phyloP scores from a whole-genome alignment of 2,113 vertebrate species.

The Nipponia nippon region DNA sequence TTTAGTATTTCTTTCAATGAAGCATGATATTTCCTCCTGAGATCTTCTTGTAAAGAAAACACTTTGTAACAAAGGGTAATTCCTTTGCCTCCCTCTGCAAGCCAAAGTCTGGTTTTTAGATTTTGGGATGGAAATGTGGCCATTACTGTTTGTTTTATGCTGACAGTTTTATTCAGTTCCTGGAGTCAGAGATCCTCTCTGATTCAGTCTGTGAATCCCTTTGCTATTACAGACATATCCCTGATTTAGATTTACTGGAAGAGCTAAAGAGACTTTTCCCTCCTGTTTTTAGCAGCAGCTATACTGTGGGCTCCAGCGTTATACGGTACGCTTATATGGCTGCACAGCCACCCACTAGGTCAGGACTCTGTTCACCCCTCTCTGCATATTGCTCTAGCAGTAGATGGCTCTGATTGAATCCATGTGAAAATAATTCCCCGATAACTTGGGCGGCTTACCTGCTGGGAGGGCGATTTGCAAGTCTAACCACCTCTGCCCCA shows the following conservation, averaged over 20 bases:
- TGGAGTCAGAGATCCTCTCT: not conserved
- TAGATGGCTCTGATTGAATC: not conserved
- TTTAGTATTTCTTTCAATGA: not conserved
- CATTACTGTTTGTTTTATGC: not conserved
- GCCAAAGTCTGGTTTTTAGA: not conserved
- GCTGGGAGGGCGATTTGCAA: not conserved
- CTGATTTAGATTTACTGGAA: not conserved
- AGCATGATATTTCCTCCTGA: not conserved
- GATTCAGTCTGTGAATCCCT: not conserved
- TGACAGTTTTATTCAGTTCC: not conserved
- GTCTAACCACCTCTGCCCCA: not conserved
- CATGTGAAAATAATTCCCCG: not conserved
- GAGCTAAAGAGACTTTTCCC: not conserved
- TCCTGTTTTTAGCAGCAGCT: not conserved
- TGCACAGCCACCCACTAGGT: not conserved
- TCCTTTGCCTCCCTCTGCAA: not conserved
- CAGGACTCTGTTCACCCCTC: not conserved
- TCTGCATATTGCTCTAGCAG: not conserved
- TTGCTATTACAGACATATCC: not conserved
- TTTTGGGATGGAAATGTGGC: not conserved
- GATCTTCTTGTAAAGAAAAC: not conserved
- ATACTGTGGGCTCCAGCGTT: not conserved
- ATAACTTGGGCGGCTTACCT: not conserved
- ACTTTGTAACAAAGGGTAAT: not conserved
- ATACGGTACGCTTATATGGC: rapidly evolving